These are phyloP conservation scores for Calephelis nemesis DNA, from an alignment of 1,140 invertebrate species.

Conservation along the genomic window DNA sequence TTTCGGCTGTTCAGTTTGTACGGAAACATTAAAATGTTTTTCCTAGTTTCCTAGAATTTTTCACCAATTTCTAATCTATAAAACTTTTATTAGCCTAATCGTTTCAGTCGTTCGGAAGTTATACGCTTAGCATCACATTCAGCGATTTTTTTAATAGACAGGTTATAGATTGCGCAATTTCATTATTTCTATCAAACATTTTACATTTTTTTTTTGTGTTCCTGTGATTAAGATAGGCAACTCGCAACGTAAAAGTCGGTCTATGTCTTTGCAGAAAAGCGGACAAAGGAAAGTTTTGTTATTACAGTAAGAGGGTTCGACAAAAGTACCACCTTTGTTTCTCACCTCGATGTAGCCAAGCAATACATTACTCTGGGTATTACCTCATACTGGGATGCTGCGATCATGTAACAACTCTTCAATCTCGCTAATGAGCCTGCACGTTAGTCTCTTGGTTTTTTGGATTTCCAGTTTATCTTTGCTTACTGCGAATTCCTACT, in stretches of 20 bases:
- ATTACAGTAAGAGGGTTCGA: constrained; percentile 12
- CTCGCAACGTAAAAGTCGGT: no score
- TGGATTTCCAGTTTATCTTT: constrained; percentile 9
- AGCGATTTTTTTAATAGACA: no score
- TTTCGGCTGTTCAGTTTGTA: no score
- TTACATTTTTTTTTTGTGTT: not conserved
- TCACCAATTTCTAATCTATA: no score
- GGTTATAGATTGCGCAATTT: no score
- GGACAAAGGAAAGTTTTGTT: constrained; percentile 1
- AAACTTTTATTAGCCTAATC: no score
- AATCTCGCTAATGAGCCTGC: constrained; percentile 48
- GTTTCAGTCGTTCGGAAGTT: no score
- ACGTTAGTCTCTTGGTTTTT: constrained; percentile 14
- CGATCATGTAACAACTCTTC: constrained; percentile 25
- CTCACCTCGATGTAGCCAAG: constrained; percentile 1
- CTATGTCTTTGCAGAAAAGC: not conserved
- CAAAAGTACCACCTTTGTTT: constrained; percentile 10
- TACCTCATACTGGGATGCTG: constrained; percentile 8
- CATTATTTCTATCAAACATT: not conserved
- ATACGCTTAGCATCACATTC: no score
- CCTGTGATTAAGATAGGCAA: not conserved
- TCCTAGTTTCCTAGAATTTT: no score
- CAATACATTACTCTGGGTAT: constrained; percentile 11
- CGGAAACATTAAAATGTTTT: no score
- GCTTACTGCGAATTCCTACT: not conserved